phyloP scores from a whole-genome alignment of 2,888 invertebrate genomes.

The Amaurobius ferox region DNA sequence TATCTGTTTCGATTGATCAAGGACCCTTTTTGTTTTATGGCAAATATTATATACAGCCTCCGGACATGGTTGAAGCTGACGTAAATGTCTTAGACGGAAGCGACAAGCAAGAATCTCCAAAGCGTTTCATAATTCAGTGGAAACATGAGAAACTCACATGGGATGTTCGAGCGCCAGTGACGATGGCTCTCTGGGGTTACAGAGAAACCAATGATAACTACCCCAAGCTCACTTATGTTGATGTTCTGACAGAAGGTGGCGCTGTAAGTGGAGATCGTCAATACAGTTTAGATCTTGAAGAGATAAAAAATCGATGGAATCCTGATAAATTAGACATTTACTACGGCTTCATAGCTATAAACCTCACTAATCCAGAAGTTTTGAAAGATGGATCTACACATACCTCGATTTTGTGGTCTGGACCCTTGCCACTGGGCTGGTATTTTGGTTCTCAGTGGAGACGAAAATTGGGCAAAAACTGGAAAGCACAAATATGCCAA shows the following conservation, averaged over 20 bases:
- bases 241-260: conserved; percentile 75
- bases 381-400: conserved; percentile 81
- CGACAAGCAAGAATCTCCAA: conserved; percentile 85
- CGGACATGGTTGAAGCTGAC: conserved; percentile 89
- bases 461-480: conserved; percentile 83
- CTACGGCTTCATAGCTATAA: conserved; percentile 92
- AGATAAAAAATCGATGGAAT: conserved; percentile 84
- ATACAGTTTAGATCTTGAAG: conserved; percentile 79
- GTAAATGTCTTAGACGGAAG: conserved; percentile 86
- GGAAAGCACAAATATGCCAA: conserved; percentile 91
- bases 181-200: conserved; percentile 93
- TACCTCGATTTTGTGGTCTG: conserved; percentile 91
- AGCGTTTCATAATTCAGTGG: conserved; percentile 88
- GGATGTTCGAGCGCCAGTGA: conserved; percentile 86
- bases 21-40: conserved; percentile 91
- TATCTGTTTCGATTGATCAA: conserved; percentile 90
- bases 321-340: conserved; percentile 85
- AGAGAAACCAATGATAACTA: conserved; percentile 85
- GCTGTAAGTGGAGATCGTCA: conserved; percentile 43
- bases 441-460: conserved; percentile 95
- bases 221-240: conserved; percentile 89
- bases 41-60: conserved; percentile 93
- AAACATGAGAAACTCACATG: conserved; percentile 89
- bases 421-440: conserved; percentile 94
- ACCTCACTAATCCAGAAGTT: conserved; percentile 87